These are phyloP conservation scores for Melieria omissa DNA, from an alignment of 2,888 invertebrate genomes.

Conservation along the genomic window DNA sequence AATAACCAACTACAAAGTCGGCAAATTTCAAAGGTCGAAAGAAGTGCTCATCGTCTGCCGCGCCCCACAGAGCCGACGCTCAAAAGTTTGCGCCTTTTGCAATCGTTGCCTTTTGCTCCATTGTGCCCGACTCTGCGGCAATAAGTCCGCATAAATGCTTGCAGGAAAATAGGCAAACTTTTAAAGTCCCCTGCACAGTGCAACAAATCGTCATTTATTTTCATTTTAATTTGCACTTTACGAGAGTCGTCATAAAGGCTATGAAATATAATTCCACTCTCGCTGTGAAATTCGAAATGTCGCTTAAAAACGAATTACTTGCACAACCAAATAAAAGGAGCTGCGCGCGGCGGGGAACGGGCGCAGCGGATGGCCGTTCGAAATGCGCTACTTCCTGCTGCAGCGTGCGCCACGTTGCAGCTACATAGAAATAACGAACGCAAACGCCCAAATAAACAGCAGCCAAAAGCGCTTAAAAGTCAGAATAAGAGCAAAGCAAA, in stretches of 20 bases:
- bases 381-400: conserved; percentile 14
- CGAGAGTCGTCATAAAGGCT: conserved; percentile 18
- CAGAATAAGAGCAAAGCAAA: neutral
- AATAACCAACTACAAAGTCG: too few species aligned
- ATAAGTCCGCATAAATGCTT: too few species aligned
- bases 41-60: too few species aligned
- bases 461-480: neutral
- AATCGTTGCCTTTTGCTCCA: too few species aligned
- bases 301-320: conserved; percentile 20
- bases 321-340: neutral
- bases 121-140: too few species aligned
- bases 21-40: too few species aligned
- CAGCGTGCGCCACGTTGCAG: conserved; percentile 6
- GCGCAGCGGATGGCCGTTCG: neutral
- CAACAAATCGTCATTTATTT: neutral
- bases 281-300: neutral
- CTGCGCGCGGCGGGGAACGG: neutral
- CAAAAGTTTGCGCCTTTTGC: too few species aligned
- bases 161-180: too few species aligned
- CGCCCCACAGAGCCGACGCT: too few species aligned
- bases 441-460: neutral
- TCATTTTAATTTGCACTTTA: neutral
- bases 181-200: too few species aligned
- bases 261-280: conserved; percentile 19
- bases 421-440: conserved; percentile 36